Base-by-base conservation (phyloP, 2,797 vertebrate species). In the Pseudochirops corinnae region DNA sequence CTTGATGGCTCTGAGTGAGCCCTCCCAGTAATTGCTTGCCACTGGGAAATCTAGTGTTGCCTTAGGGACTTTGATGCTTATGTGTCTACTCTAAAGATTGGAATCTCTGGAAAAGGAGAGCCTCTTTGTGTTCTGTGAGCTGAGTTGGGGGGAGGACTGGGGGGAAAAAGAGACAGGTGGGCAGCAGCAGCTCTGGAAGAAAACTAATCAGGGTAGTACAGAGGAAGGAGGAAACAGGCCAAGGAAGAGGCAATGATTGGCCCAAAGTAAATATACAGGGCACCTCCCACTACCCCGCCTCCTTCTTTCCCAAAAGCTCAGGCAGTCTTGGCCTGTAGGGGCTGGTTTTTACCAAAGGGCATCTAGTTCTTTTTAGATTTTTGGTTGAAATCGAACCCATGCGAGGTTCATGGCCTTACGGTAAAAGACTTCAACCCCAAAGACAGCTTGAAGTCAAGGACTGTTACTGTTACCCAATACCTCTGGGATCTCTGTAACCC, bases 91-190 rank as follows among this genome's bases (percentile, higher is more conserved):
- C 96, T 93, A 92, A 95, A 97, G 94, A 95, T 90, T 62, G 93
- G 56, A 12, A 39, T 97, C 94, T 31, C 18, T 0, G 56, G 50
- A 90, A 96, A 55, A 60, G 0, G 28, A 95, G 93, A 50, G 92
- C 92, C 74, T 93, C 6, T 95, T 55, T 96, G 96, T 97, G 74
- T 26, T 87, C 74, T 87, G 9, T 87, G 50, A 87, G 24, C 74
- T 14, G 2, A 50, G 74, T 26, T 87, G 7, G 33, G 14, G 31
- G 14, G 1, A 5, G 2, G 11, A 18, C 18, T 21, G 24, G 57
- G 21, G 18, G 95, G 82, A 91, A 28, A 90, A 94, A 91, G 90
- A 92, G 93, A 93, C 91, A 93, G 96, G 95, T 97, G 95, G 96
- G 55, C 28, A 90, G 14, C 50, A 2, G 87, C n/a, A 67, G 60